Base-by-base conservation (phyloP, 2,888 invertebrate genomes). In the Orthosia gracilis region DNA sequence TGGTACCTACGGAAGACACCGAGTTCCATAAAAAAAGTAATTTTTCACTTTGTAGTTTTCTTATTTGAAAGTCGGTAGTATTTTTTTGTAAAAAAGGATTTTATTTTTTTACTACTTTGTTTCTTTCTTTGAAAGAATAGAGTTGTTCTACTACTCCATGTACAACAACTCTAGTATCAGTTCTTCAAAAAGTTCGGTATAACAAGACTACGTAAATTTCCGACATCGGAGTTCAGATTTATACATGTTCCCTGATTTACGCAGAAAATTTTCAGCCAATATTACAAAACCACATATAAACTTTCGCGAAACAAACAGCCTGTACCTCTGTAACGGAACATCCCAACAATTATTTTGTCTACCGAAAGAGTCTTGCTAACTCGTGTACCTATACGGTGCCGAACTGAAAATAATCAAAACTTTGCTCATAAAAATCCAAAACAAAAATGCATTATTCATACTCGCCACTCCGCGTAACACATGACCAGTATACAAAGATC, bases 381-480 rank as follows among this genome's bases (percentile, higher is more conserved):
- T 90, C 89, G 69, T 78, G 89, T 93, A 94, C 93, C 92, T 94
- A 94, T 92, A 93, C 91, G 91, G 91, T 93, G 92, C 92, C 92
- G 92, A 95, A 96, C 96, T 96, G 95, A 95, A 96, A 96, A 96
- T 96, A 96, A 96, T 96, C 96, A 96, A 96, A 96, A 96, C 96
- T 96, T 96, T 95, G 84, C 95, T 94, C 96, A 96, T 96, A 96
- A 96, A 96, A 96, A 96, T 96, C 96, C 95, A 95, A 96, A 96
- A 96, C 96, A 96, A 96, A 96, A 96, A 96, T 96, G 95, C 96
- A 96, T 96, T 96, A 96, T 96, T 96, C 96, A 96, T 96, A 95
- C 92, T 94, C 91, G 93, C 93, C 91, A 93, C 93, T 94, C 90
- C 91, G 92, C 91, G 93, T 92, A 91, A 90, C 89, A 86, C 79